Evolutionary conservation across 2,797 vertebrate genomes (phyloP).

Genomic region (Vipera ursinii): DNA sequence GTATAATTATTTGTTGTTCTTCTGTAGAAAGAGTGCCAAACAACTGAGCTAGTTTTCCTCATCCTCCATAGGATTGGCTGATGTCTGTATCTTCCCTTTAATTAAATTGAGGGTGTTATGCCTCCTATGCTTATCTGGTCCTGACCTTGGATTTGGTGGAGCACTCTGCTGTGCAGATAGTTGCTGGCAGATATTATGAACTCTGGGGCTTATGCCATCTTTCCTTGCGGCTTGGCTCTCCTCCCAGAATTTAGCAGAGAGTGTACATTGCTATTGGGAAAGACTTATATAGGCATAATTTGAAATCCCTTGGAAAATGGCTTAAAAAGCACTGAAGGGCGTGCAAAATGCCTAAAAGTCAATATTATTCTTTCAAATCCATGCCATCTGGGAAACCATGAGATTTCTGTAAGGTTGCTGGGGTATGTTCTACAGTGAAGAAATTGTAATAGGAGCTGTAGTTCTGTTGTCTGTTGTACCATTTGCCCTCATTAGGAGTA

Average conservation of each 20-base stretch:
- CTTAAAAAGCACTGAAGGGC: background rate
- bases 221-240: background rate
- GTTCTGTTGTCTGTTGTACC: background rate
- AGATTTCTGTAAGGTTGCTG: background rate
- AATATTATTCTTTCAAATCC: background rate
- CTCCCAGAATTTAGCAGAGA: background rate
- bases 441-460: background rate
- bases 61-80: background rate
- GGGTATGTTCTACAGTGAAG: background rate
- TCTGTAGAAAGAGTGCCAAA: background rate
- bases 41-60: background rate
- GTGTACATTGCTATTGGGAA: background rate
- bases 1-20: background rate
- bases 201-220: background rate
- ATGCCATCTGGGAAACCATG: background rate
- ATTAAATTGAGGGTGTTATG: background rate
- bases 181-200: background rate
- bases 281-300: background rate
- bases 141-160: background rate
- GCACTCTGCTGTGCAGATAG: background rate
- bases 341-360: background rate
- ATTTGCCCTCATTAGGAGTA: background rate
- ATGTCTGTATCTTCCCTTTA: background rate
- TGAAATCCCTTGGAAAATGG: background rate
- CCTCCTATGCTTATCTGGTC: background rate